Percentiles rank a stretch among this genome's conserved stretches.
Evolutionary conservation across 2,888 invertebrate species (phyloP).

Genomic region (Diplolepis rosae): DNA sequence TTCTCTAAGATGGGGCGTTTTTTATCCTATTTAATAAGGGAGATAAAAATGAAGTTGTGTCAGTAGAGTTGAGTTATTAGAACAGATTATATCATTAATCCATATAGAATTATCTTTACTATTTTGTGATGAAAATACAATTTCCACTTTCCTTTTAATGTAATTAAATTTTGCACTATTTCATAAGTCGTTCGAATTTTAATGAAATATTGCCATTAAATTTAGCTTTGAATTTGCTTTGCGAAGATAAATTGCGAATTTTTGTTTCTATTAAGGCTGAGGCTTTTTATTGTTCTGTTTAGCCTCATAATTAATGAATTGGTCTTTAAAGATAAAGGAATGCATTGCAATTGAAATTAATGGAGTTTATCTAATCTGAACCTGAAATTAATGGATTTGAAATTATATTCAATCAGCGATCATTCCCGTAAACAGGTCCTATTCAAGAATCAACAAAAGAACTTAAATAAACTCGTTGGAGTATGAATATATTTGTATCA

Average conservation of each 20-base stretch:
- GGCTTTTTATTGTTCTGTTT: background rate
- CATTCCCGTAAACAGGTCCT: background rate
- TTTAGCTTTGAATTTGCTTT: background rate
- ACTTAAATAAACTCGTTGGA: background rate
- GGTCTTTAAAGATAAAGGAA: background rate
- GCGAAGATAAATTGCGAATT: background rate
- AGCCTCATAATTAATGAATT: background rate
- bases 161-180: too few species aligned
- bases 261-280: background rate
- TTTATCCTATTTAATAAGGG: background rate
- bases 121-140: too few species aligned
- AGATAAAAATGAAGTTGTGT: too few species aligned
- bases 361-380: slow-evolving; percentile 2
- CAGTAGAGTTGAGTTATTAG: too few species aligned
- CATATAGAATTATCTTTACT: too few species aligned
- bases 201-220: too few species aligned
- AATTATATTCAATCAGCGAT: slow-evolving; percentile 3
- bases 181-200: too few species aligned
- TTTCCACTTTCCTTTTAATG: too few species aligned
- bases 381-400: slow-evolving; percentile 3
- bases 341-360: background rate
- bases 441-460: background rate
- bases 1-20: background rate
- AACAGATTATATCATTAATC: too few species aligned
- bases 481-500: too few species aligned